phyloP scores from a whole-genome alignment of 2,797 vertebrate genomes.

The Malurus splendens region DNA sequence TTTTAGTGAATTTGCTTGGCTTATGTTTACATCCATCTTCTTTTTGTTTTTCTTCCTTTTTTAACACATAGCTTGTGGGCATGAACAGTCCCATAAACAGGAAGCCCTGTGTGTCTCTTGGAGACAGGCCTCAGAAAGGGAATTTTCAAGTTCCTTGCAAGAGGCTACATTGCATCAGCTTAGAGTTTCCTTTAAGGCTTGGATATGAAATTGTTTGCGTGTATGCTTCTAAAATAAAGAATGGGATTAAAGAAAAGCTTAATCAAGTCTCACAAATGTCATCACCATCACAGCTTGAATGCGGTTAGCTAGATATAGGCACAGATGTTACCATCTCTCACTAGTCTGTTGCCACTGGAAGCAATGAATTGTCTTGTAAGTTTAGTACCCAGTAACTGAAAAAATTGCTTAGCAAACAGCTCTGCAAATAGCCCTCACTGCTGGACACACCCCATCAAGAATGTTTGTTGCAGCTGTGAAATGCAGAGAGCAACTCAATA shows the following conservation, averaged over 20 bases:
- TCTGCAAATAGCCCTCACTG: conserved; percentile 1
- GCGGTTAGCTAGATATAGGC: neutral
- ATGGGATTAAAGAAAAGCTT: conserved; percentile 26
- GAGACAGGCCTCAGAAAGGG: neutral
- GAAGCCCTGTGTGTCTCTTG: conserved; percentile 24
- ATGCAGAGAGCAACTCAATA: neutral
- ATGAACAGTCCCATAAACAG: neutral
- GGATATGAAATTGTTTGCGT: neutral
- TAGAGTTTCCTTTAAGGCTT: neutral
- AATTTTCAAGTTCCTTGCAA: conserved; percentile 7
- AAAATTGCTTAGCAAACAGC: neutral
- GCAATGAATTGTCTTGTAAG: neutral
- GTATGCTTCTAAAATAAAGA: conserved; percentile 26
- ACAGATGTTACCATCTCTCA: neutral
- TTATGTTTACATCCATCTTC: neutral
- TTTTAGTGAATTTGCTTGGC: neutral
- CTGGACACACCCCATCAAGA: neutral
- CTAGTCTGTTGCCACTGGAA: neutral
- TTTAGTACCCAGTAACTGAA: neutral
- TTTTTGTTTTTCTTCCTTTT: neutral
- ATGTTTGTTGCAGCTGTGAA: neutral
- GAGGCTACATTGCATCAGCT: neutral
- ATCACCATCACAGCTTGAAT: conserved; percentile 25
- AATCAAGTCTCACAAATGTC: conserved; percentile 32
- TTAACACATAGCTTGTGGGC: neutral